Percentiles rank a stretch among this genome's conserved stretches.
Evolutionary conservation across 1,140 invertebrate species (phyloP).

Genomic region (Drosophila bipectinata): DNA sequence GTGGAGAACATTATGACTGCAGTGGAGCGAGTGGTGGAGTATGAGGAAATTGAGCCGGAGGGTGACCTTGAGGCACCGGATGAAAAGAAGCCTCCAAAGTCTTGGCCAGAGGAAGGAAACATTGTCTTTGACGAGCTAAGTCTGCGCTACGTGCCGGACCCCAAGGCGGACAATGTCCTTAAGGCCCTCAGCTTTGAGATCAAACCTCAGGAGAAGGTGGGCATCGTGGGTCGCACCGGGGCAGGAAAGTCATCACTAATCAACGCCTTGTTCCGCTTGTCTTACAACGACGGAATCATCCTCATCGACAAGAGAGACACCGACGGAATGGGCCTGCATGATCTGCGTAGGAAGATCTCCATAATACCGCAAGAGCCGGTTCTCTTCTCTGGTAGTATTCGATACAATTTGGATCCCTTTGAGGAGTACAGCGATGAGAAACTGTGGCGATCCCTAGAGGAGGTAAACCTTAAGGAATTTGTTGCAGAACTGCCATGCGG

Average conservation of each 20-base stretch:
- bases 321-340: slow-evolving; percentile 86
- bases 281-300: slow-evolving; percentile 89
- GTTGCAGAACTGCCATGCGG: slow-evolving; percentile 87
- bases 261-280: slow-evolving; percentile 90
- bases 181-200: slow-evolving; percentile 87
- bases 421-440: slow-evolving; percentile 90
- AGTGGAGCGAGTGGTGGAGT: slow-evolving; percentile 91
- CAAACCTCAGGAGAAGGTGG: slow-evolving; percentile 87
- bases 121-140: slow-evolving; percentile 88
- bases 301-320: slow-evolving; percentile 89
- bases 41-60: slow-evolving; percentile 89
- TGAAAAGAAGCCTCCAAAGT: slow-evolving; percentile 87
- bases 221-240: slow-evolving; percentile 94
- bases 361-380: slow-evolving; percentile 97
- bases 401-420: slow-evolving; percentile 94
- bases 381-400: slow-evolving; percentile 92
- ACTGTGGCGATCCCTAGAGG: slow-evolving; percentile 92
- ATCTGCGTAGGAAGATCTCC: slow-evolving; percentile 91
- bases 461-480: slow-evolving; percentile 89
- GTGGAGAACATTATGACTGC: slow-evolving; percentile 93
- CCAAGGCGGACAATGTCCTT: slow-evolving; percentile 87
- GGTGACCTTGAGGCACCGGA: slow-evolving; percentile 86
- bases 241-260: slow-evolving; percentile 97
- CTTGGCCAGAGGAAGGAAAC: slow-evolving; percentile 89
- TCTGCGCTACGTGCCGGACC: slow-evolving; percentile 87